Evolutionary conservation across 2,888 invertebrate species (phyloP).

Genomic region (Drosophila austrosaltans): DNA sequence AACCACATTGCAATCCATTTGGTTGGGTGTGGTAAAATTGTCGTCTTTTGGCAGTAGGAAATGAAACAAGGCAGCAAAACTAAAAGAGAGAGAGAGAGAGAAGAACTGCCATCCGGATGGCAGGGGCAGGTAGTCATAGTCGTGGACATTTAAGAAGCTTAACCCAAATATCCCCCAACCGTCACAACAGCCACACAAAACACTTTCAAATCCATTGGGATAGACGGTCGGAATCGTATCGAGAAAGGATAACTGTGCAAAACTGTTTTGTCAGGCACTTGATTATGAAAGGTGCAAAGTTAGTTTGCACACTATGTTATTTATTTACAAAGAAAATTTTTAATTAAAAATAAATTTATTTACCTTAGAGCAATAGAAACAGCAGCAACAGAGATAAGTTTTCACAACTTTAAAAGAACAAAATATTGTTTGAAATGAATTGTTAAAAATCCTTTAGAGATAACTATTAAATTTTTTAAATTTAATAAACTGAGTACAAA

Average conservation of each 20-base stretch:
- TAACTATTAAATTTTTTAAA: no score
- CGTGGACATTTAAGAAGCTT: constrained; percentile 19
- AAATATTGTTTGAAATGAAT: no score
- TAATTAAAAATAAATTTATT: not conserved
- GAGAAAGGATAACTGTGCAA: not conserved
- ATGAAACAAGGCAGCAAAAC: constrained; percentile 44
- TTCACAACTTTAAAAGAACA: no score
- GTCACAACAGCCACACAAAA: constrained; percentile 11
- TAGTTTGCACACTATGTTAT: not conserved
- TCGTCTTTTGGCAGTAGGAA: constrained; percentile 35
- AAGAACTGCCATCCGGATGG: not conserved
- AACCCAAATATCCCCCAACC: constrained; percentile 7
- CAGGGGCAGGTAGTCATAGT: not conserved
- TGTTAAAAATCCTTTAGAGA: no score
- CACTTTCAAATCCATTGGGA: constrained; percentile 5
- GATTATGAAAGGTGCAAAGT: constrained; percentile 1
- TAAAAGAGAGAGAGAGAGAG: not conserved
- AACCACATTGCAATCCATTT: constrained; percentile 13
- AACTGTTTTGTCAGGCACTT: constrained; percentile 2
- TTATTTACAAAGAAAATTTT: not conserved
- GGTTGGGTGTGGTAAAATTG: not conserved
- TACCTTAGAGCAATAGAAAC: not conserved
- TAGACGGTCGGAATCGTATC: not conserved
- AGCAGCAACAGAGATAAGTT: no score
- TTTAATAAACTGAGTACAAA: no score